A percentile compares a stretch with the other conserved stretches of the same genome.
These are phyloP conservation scores for Sylvia borin DNA, from an alignment of 2,797 vertebrate species.

Conservation along the genomic window DNA sequence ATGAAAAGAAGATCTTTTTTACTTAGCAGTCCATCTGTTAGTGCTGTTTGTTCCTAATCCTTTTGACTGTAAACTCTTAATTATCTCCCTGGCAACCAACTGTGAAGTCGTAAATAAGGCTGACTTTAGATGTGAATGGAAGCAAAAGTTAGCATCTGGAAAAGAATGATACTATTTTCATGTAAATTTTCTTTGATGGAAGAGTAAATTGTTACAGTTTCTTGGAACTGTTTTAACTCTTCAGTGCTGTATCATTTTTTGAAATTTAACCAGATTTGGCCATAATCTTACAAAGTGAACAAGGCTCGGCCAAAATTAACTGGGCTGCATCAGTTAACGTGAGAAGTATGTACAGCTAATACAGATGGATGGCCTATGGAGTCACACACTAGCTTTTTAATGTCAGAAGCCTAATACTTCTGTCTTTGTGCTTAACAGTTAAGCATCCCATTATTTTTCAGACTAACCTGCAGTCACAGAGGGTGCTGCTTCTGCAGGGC, in stretches of 20 bases:
- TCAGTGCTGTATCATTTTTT: background rate
- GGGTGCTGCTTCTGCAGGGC: conserved; percentile 90
- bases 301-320: background rate
- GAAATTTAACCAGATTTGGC: background rate
- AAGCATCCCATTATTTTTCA: conserved; percentile 51
- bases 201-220: background rate
- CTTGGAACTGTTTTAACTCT: background rate
- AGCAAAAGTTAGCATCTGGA: background rate
- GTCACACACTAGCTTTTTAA: background rate
- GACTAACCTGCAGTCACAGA: conserved; percentile 89
- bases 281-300: background rate
- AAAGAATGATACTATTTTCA: background rate
- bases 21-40: conserved; percentile 45
- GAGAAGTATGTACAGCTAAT: background rate
- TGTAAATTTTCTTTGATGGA: background rate
- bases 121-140: background rate
- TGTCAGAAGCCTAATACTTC: background rate
- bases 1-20: conserved; percentile 3
- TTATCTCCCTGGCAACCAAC: background rate
- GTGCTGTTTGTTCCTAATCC: conserved; percentile 1
- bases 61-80: background rate
- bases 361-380: background rate
- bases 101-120: background rate
- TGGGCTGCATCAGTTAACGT: background rate
- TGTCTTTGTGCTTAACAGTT: background rate